Percentiles rank a stretch among this genome's conserved stretches.
Evolutionary conservation across 2,113 vertebrate species (phyloP).

Genomic region (Centropus unirufus): DNA sequence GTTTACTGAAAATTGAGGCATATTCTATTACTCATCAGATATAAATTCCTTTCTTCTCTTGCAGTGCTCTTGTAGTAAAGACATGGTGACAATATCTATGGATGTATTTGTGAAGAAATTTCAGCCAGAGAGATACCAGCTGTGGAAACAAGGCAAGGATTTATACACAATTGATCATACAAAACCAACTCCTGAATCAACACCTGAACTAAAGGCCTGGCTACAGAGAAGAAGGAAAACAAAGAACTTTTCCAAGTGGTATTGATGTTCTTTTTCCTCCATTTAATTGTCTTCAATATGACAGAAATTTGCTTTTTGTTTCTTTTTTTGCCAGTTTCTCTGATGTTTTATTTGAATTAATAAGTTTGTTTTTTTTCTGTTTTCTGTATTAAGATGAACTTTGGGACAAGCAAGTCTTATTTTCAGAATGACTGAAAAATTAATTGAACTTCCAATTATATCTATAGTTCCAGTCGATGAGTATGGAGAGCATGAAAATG

Average conservation of each 20-base stretch:
- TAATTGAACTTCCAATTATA: neutral
- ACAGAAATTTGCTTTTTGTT: neutral
- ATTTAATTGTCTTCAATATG: neutral
- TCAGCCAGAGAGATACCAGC: constrained; percentile 92
- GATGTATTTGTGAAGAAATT: constrained; percentile 95
- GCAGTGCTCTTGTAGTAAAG: constrained; percentile 94
- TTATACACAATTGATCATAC: constrained; percentile 88
- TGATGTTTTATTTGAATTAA: neutral
- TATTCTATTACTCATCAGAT: neutral
- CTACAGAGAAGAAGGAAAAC: constrained; percentile 82
- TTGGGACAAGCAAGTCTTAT: neutral
- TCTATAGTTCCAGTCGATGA: neutral
- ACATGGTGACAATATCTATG: constrained; percentile 99
- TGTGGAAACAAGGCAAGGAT: constrained; percentile 96
- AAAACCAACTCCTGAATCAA: constrained; percentile 87
- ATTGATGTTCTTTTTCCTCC: constrained; percentile 2
- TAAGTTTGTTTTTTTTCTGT: neutral
- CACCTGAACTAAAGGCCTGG: constrained; percentile 90
- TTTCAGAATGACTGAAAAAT: neutral
- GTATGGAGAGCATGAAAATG: neutral
- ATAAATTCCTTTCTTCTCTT: neutral
- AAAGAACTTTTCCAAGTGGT: constrained; percentile 78
- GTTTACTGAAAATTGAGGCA: neutral
- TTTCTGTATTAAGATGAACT: neutral
- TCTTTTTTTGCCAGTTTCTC: neutral